phyloP scores from a whole-genome alignment of 1,140 invertebrate genomes.

The Camponotus floridanus region DNA sequence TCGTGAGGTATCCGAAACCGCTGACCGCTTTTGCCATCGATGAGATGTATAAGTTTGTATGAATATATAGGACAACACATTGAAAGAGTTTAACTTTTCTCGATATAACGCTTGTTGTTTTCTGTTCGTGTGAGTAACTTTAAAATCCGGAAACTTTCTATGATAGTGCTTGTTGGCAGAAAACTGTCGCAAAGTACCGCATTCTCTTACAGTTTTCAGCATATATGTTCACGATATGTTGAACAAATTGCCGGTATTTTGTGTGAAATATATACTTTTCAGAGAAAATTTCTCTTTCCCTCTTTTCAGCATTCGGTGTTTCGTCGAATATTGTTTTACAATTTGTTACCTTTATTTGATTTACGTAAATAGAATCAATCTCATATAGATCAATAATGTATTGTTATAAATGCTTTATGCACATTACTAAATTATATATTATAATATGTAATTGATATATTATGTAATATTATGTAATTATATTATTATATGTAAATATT shows the following conservation, averaged over 20 bases:
- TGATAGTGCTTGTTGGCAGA: background rate
- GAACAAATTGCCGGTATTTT: constrained; percentile 27
- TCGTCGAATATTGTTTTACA: background rate
- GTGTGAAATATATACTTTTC: background rate
- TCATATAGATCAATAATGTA: background rate
- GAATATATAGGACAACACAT: constrained; percentile 66
- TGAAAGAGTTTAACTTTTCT: constrained; percentile 9
- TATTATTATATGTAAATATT: too few relatives aligned
- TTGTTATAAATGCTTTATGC: background rate
- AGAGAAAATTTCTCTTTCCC: background rate
- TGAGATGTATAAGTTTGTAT: constrained; percentile 43
- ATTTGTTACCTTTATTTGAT: background rate
- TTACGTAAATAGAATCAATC: constrained; percentile 19
- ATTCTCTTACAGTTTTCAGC: background rate
- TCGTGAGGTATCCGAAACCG: constrained; percentile 29
- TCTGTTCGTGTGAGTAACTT: background rate
- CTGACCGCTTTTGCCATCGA: constrained; percentile 39
- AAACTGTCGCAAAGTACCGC: constrained; percentile 13
- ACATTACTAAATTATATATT: too few relatives aligned
- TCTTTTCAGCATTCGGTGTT: background rate
- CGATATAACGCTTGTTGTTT: constrained; percentile 25
- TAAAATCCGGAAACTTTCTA: constrained; percentile 30
- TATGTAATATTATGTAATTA: too few relatives aligned
- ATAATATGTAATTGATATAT: too few relatives aligned
- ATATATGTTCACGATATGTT: constrained; percentile 13